phyloP scores from a whole-genome alignment of 2,797 vertebrate genomes.

The Merluccius polli region DNA sequence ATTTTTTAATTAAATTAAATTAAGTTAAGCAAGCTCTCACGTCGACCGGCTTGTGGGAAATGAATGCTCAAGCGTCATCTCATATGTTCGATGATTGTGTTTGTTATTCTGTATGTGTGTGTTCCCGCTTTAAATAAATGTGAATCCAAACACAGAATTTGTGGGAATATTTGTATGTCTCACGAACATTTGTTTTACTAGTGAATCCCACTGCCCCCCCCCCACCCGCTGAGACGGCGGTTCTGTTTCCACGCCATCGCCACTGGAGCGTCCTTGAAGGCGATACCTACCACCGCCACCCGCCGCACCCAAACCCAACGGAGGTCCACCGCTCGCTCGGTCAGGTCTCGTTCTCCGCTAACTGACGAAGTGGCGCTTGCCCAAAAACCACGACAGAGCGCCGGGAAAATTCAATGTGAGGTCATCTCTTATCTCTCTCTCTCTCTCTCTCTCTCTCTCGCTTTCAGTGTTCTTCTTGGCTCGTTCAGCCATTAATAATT shows the following conservation, averaged over 20 bases:
- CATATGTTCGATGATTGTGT: background rate
- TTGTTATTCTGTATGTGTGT: background rate
- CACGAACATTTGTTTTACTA: background rate
- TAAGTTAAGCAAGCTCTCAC: background rate
- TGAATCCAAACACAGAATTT: too few species aligned
- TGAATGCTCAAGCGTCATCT: too few species aligned
- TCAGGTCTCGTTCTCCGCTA: background rate
- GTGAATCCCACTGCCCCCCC: too few species aligned
- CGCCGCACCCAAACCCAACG: background rate
- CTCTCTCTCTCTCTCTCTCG: slow-evolving; percentile 2
- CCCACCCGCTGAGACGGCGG: background rate
- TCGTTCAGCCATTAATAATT: background rate
- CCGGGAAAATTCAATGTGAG: too few species aligned
- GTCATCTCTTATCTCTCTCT: background rate
- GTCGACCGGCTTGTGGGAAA: background rate
- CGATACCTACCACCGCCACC: too few species aligned
- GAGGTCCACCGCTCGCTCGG: too few species aligned
- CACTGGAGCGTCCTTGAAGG: background rate
- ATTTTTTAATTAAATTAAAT: too few species aligned
- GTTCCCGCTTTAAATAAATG: background rate
- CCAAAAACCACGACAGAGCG: background rate
- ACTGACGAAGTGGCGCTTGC: background rate
- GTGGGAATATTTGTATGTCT: background rate
- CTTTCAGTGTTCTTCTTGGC: background rate
- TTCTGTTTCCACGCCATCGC: background rate